Evolutionary conservation across 2,797 vertebrate species (phyloP).

Genomic region (Spea hammondii): DNA sequence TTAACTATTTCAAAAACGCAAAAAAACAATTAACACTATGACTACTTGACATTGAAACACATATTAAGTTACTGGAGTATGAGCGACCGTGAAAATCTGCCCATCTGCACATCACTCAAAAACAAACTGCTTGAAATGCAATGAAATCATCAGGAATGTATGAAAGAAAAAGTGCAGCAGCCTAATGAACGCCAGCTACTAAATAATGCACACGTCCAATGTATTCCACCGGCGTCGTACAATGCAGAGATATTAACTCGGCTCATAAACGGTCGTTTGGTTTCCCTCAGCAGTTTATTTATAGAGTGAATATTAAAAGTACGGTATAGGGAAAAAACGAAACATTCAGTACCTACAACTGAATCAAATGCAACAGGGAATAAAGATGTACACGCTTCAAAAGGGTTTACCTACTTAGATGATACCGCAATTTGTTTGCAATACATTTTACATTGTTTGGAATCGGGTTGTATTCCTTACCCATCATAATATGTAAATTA

Average conservation of each 20-base stretch:
- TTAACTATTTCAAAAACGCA: too few relatives aligned
- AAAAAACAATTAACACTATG: too few relatives aligned
- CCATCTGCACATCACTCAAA: background rate
- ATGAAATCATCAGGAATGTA: conserved; percentile 16
- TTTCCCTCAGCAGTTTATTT: conserved; percentile 7
- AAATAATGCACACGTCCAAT: conserved; percentile 39
- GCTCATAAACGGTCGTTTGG: conserved; percentile 6
- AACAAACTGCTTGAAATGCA: conserved; percentile 15
- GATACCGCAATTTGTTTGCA: too few relatives aligned
- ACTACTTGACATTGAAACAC: too few relatives aligned
- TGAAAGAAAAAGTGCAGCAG: conserved; percentile 12
- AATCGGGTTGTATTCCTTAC: too few relatives aligned
- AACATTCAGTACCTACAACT: background rate
- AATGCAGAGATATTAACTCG: conserved; percentile 31
- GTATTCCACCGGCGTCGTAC: conserved; percentile 5
- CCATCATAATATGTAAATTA: too few relatives aligned
- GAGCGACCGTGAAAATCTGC: too few relatives aligned
- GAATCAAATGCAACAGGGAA: background rate
- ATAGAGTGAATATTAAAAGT: background rate
- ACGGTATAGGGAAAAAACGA: background rate
- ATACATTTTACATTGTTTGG: too few relatives aligned
- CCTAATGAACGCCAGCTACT: conserved; percentile 10
- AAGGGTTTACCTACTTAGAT: too few relatives aligned
- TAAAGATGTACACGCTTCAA: too few relatives aligned
- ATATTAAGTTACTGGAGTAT: too few relatives aligned